Percentiles rank a stretch among this genome's conserved stretches.
phyloP scores from a whole-genome alignment of 2,888 invertebrate genomes.

The Lacanobia wlatinum region DNA sequence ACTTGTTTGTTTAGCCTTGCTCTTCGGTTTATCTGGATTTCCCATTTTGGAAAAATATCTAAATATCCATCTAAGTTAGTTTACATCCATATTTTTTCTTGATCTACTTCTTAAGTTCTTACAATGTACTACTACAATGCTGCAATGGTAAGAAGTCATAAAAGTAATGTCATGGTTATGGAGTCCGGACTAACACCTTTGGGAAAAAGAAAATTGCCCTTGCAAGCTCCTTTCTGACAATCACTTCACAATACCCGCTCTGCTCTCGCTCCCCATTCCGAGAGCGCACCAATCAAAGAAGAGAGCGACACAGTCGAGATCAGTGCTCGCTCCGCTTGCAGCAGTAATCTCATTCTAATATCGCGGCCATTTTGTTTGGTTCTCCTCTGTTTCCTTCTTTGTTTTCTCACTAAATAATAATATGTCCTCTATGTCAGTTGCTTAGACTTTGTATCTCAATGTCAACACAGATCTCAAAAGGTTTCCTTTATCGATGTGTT shows the following conservation, averaged over 20 bases:
- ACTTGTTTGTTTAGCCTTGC: not conserved
- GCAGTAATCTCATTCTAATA: conserved; percentile 3
- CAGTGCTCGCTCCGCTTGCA: not conserved
- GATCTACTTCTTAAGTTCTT: no score
- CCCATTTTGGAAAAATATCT: not conserved
- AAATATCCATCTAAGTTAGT: no score
- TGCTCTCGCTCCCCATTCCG: not conserved
- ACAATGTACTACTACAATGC: no score
- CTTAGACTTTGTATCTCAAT: not conserved
- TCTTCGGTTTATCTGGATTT: not conserved
- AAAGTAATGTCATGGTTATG: no score
- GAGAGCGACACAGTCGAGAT: no score
- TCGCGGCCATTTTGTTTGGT: not conserved
- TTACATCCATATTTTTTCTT: no score
- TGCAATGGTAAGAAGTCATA: no score
- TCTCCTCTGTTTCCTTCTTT: not conserved
- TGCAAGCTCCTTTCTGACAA: not conserved
- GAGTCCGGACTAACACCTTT: no score
- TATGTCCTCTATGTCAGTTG: not conserved
- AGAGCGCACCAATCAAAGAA: not conserved
- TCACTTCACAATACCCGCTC: not conserved
- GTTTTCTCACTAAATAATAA: not conserved
- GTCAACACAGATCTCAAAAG: conserved; percentile 1
- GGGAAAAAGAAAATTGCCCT: no score
- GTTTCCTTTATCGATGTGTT: not conserved